phyloP scores from a whole-genome alignment of 2,797 vertebrate genomes.

The Tragelaphus oryx region DNA sequence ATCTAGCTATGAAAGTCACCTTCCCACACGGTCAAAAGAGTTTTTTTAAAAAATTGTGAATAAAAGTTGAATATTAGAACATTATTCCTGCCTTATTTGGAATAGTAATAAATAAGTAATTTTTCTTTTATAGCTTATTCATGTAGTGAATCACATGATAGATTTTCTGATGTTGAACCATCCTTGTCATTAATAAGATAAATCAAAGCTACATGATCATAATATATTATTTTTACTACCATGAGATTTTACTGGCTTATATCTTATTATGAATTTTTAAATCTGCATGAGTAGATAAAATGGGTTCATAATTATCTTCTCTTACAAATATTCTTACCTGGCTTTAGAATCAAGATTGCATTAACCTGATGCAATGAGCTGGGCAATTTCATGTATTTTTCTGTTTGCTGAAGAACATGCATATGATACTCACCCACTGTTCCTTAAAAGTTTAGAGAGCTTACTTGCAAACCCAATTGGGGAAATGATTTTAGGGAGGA shows the following conservation, averaged over 20 bases:
- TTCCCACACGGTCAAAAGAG: background rate
- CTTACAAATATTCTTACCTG: background rate
- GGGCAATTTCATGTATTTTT: background rate
- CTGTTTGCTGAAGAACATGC: background rate
- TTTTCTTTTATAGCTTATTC: background rate
- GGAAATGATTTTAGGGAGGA: background rate
- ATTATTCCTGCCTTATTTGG: background rate
- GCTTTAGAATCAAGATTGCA: background rate
- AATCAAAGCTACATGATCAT: background rate
- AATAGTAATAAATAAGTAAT: background rate
- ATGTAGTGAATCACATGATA: background rate
- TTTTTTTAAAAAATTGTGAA: background rate
- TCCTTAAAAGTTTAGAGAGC: background rate
- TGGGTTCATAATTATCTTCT: background rate
- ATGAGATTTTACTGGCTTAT: background rate
- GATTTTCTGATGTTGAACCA: background rate
- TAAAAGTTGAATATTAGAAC: background rate
- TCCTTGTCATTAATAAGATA: background rate
- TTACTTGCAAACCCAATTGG: background rate
- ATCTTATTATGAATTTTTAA: background rate
- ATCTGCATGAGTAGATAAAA: background rate
- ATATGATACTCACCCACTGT: background rate
- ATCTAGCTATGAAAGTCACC: background rate
- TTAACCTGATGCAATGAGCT: background rate
- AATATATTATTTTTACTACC: background rate